Evolutionary conservation across 2,113 vertebrate genomes (phyloP), one percentile per base, ranked within the genome.

Genomic region (Oxyura jamaicensis): DNA sequence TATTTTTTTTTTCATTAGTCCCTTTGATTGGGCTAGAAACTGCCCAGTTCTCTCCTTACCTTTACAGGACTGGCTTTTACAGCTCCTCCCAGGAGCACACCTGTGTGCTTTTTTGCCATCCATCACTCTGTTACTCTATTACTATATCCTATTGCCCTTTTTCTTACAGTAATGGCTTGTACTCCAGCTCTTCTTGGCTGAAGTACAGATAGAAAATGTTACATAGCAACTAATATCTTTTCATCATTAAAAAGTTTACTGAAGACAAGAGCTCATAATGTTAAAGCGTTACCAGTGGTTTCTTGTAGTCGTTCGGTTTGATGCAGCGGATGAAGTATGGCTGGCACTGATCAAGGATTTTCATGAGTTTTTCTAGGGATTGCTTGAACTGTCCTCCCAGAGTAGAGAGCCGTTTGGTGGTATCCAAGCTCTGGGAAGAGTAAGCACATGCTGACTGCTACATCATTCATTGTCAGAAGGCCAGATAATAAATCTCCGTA

Each of bases 241-340:
- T 92, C 42, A 33, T 62, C 58, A 63, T 90, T 20, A 81, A 48
- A 65, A 56, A 65, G 23, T 66, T 91, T 55, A 65, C 78, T 65
- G 59, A 75, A 77, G 59, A 36, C 44, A 79, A 87, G 63, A 59
- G 10, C 29, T 90, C 3, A 1, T 60, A 14, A 52, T 87, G 65
- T 59, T 52, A 48, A 74, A 88, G 76, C 65, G 58, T 98, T 98
- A 99, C 99, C 99, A 99, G 96, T 4, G 99, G 99, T 96, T 99
- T 99, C 98, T 99, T 99, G 97, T 97, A 98, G 93, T 99, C 98
- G 6, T 99, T 99, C 83, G 99, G 99, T 96, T 99, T 99, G 93
- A 99, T 98, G 97, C 99, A 99, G 93, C 99, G 99, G 56, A 99
- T 97, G 91, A 99, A 99, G 91, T 98, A 99, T 3, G 99, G 99